phyloP scores from a whole-genome alignment of 2,797 vertebrate genomes.

The Octomys mimax region DNA sequence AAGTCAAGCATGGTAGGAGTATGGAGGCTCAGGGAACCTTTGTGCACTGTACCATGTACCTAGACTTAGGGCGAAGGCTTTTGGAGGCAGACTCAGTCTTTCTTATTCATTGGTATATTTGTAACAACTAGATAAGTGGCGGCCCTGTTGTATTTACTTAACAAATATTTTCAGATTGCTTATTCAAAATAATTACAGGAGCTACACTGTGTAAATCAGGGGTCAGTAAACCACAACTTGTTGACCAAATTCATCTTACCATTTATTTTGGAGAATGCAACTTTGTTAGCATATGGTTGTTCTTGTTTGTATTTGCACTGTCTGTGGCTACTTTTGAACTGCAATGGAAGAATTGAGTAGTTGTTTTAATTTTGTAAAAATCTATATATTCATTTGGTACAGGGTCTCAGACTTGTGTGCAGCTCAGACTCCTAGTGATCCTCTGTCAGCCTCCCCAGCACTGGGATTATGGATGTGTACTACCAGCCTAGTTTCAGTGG shows the following conservation, averaged over 20 bases:
- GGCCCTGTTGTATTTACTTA: not conserved
- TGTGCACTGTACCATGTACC: not conserved
- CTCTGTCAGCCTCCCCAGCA: no score
- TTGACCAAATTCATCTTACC: no score
- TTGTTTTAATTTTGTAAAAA: not conserved
- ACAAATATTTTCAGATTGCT: not conserved
- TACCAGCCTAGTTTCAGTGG: no score
- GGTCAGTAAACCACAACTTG: not conserved
- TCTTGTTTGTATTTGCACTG: not conserved
- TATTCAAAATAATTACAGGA: not conserved
- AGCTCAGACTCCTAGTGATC: no score
- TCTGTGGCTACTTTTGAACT: not conserved
- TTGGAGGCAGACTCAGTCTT: not conserved
- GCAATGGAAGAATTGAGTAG: not conserved
- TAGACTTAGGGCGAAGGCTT: not conserved
- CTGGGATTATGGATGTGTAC: no score
- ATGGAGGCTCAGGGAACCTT: not conserved
- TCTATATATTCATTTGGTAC: no score
- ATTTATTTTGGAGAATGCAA: not conserved
- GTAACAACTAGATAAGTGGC: not conserved
- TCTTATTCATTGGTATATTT: not conserved
- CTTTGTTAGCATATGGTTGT: not conserved
- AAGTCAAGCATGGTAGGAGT: not conserved
- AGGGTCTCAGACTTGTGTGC: no score
- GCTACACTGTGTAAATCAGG: not conserved